phyloP scores from a whole-genome alignment of 2,797 vertebrate species.

The Parotocinclus haroldoi region DNA sequence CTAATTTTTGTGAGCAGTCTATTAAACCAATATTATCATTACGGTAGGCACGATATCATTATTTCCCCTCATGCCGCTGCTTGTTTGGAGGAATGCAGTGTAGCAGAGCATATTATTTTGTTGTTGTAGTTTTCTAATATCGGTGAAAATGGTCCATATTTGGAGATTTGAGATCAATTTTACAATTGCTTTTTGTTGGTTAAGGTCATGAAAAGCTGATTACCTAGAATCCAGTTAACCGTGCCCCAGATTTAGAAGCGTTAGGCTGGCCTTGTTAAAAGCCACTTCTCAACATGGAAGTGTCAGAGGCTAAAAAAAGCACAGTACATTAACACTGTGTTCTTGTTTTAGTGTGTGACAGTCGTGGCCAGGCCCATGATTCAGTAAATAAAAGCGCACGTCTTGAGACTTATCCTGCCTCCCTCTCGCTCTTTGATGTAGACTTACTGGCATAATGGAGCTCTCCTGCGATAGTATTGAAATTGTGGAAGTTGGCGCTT shows the following conservation, averaged over 20 bases:
- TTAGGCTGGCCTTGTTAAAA: slow-evolving; percentile 22
- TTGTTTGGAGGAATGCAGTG: too few species aligned
- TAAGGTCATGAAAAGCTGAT: too few species aligned
- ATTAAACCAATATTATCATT: background rate
- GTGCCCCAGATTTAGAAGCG: slow-evolving; percentile 28
- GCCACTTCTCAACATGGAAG: slow-evolving; percentile 28
- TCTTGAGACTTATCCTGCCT: too few species aligned
- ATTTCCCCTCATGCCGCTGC: too few species aligned
- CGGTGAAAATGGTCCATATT: too few species aligned
- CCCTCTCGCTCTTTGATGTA: slow-evolving; percentile 61
- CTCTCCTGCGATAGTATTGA: slow-evolving; percentile 61
- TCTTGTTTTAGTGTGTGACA: slow-evolving; percentile 11
- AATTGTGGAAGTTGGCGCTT: slow-evolving; percentile 57
- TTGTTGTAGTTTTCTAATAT: too few species aligned
- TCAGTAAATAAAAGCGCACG: slow-evolving; percentile 3
- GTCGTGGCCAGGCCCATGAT: slow-evolving; percentile 55
- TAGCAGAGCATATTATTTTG: too few species aligned
- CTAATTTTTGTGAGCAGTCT: too few species aligned
- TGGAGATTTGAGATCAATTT: too few species aligned
- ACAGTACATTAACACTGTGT: slow-evolving; percentile 13
- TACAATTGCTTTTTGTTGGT: too few species aligned
- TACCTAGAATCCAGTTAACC: slow-evolving; percentile 16
- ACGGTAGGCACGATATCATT: too few species aligned
- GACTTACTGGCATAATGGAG: slow-evolving; percentile 65
- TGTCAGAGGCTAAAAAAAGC: slow-evolving; percentile 35